Percentiles rank a stretch among this genome's conserved stretches.
phyloP scores from a whole-genome alignment of 2,113 vertebrate genomes.

The Pogonocichla stellata region DNA sequence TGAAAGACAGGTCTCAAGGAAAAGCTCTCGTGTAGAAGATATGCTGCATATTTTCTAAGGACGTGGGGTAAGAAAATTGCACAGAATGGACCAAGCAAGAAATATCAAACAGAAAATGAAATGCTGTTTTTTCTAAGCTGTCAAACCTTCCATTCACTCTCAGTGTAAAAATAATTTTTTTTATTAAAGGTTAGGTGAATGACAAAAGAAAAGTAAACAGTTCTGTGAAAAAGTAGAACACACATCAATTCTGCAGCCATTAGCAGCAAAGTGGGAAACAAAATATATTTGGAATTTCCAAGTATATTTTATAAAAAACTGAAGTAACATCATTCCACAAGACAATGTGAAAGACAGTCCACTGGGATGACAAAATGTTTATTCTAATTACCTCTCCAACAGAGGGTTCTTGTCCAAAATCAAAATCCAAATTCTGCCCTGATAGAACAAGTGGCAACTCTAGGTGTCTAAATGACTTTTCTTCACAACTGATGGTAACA shows the following conservation, averaged over 20 bases:
- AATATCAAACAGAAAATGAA: not conserved
- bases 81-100: not conserved
- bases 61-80: not conserved
- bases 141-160: not conserved
- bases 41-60: not conserved
- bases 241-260: not conserved
- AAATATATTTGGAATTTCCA: not conserved
- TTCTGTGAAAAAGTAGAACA: not conserved
- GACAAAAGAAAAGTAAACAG: not conserved
- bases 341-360: not conserved
- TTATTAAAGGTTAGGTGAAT: not conserved
- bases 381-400: not conserved
- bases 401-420: not conserved
- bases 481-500: not conserved
- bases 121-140: not conserved
- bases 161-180: not conserved
- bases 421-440: not conserved
- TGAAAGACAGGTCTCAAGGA: not conserved
- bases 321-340: not conserved
- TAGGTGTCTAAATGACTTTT: not conserved
- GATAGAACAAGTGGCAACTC: accelerated
- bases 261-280: not conserved
- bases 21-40: not conserved
- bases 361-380: not conserved
- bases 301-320: not conserved